Evolutionary conservation across 2,113 vertebrate genomes (phyloP).

Genomic region (Zosterops pallidus): DNA sequence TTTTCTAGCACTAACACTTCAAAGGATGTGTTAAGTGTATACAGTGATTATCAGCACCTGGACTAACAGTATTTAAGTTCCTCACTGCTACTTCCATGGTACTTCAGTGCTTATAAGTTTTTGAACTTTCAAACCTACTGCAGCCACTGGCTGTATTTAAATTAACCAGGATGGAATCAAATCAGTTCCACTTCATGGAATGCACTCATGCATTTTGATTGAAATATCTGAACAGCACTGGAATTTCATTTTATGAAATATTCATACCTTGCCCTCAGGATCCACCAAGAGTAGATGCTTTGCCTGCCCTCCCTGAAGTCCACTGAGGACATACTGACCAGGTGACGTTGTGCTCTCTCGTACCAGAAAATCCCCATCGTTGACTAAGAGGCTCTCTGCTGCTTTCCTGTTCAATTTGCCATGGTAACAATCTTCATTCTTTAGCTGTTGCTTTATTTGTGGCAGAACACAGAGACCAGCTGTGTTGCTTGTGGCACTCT

Average conservation of each 20-base stretch:
- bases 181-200: background rate
- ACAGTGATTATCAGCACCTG: background rate
- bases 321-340: conserved; percentile 91
- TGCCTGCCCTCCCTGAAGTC: conserved; percentile 85
- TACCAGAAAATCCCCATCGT: conserved; percentile 90
- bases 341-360: conserved; percentile 87
- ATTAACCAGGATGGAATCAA: background rate
- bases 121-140: background rate
- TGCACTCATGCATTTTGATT: background rate
- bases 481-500: conserved; percentile 53
- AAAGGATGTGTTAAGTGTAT: background rate
- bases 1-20: background rate
- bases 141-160: background rate
- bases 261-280: conserved; percentile 88
- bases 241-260: background rate
- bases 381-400: conserved; percentile 86
- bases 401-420: conserved; percentile 86
- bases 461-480: conserved; percentile 28
- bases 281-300: conserved; percentile 91
- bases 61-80: background rate
- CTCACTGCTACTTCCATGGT: background rate
- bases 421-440: conserved; percentile 87
- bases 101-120: background rate
- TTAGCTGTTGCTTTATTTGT: conserved; percentile 76
- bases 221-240: background rate